Conservation (phyloP, 1,140 invertebrate species). For the Heterodera carotae region DNA sequence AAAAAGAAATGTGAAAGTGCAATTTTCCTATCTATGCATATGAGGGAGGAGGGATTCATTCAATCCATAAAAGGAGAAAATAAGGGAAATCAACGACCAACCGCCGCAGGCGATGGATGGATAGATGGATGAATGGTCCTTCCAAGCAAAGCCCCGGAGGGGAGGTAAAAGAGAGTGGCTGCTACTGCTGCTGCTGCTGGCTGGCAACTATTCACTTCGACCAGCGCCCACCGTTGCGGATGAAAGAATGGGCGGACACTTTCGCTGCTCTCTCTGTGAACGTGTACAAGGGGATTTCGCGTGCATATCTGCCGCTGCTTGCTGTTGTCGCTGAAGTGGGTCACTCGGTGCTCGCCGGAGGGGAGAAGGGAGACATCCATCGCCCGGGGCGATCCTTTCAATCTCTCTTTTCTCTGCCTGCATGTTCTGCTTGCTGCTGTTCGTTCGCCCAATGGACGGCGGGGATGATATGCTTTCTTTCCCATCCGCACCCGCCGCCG, state of each 20-base stretch:
- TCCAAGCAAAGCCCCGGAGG: neutral
- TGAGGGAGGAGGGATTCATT: neutral
- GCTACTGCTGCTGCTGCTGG: too few relatives aligned
- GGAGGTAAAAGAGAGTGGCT: too few relatives aligned
- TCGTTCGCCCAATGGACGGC: neutral
- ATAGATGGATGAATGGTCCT: too few relatives aligned
- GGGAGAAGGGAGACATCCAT: too few relatives aligned
- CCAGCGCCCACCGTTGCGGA: neutral
- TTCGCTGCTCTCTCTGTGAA: neutral
- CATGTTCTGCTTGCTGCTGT: neutral
- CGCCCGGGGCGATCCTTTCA: neutral
- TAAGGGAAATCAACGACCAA: neutral
- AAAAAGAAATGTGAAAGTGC: neutral
- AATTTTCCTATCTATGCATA: neutral
- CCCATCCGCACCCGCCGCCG: too few relatives aligned
- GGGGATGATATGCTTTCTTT: too few relatives aligned
- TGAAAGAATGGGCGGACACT: neutral
- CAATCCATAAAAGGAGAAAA: neutral
- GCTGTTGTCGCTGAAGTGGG: neutral
- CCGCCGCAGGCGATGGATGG: neutral
- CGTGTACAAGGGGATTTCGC: neutral
- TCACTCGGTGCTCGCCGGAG: neutral
- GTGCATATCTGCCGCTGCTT: neutral
- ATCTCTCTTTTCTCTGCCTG: neutral
- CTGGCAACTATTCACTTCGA: neutral